Evolutionary conservation across 2,888 invertebrate genomes (phyloP).

Genomic region (Poecilobothrus nobilitatus): DNA sequence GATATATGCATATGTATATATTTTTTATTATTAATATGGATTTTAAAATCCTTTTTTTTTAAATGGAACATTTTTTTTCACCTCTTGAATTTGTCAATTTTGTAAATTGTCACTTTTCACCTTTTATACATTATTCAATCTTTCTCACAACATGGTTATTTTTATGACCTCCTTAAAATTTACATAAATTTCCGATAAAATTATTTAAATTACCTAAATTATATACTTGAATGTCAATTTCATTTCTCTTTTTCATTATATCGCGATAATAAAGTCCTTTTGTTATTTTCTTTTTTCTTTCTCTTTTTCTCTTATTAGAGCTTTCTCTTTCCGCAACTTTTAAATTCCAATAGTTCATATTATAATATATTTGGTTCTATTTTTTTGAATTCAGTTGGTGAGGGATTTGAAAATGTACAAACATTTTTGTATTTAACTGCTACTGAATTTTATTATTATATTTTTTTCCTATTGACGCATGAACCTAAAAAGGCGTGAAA

Average conservation of each 20-base stretch:
- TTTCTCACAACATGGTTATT: too few species aligned
- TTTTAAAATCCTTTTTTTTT: too few species aligned
- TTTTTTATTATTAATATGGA: too few species aligned
- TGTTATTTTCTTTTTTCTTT: neutral
- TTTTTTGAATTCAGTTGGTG: too few species aligned
- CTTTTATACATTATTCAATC: too few species aligned
- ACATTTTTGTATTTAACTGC: neutral
- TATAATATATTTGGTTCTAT: too few species aligned
- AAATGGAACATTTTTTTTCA: too few species aligned
- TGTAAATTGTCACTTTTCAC: too few species aligned
- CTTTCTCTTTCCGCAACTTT: neutral
- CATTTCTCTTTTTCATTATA: neutral
- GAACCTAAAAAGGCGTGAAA: constrained; percentile 46
- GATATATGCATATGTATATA: too few species aligned
- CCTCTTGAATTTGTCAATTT: too few species aligned
- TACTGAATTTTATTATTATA: neutral
- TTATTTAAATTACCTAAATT: neutral
- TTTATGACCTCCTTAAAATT: neutral
- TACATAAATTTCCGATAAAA: neutral
- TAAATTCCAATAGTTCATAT: neutral
- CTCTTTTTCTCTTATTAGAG: neutral
- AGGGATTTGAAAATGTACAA: too few species aligned
- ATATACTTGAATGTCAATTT: neutral
- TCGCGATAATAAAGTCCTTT: neutral
- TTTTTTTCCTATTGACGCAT: constrained; percentile 13